Percentiles rank a stretch among this genome's conserved stretches.
Evolutionary conservation across 2,113 vertebrate species (phyloP).

Genomic region (Pelusios castaneus): DNA sequence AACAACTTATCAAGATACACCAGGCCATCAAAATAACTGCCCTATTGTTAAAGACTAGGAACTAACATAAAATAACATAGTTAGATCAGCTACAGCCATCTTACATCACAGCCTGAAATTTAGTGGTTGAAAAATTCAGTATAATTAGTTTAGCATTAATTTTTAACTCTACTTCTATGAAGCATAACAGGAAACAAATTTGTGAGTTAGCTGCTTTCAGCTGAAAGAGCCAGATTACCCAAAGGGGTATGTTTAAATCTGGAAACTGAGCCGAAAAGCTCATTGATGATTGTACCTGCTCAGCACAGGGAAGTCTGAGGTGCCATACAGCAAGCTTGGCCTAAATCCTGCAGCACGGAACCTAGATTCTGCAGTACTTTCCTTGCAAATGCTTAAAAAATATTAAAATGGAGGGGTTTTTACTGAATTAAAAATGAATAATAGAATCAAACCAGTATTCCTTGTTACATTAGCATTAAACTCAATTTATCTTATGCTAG

Average conservation of each 20-base stretch:
- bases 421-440: neutral
- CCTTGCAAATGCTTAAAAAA: neutral
- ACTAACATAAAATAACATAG: neutral
- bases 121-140: neutral
- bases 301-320: neutral
- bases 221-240: neutral
- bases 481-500: neutral
- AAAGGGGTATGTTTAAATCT: neutral
- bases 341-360: neutral
- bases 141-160: neutral
- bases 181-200: neutral
- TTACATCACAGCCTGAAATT: neutral
- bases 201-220: neutral
- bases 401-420: neutral
- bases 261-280: neutral
- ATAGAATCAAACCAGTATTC: neutral
- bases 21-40: neutral
- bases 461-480: neutral
- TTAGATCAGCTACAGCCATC: neutral
- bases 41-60: neutral
- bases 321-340: neutral
- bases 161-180: neutral
- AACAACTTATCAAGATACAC: neutral
- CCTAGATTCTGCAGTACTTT: neutral
- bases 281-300: fast-evolving